A percentile compares a stretch with the other conserved stretches of the same genome.
phyloP scores from a whole-genome alignment of 2,797 vertebrate species.

The Scolopax rusticola region DNA sequence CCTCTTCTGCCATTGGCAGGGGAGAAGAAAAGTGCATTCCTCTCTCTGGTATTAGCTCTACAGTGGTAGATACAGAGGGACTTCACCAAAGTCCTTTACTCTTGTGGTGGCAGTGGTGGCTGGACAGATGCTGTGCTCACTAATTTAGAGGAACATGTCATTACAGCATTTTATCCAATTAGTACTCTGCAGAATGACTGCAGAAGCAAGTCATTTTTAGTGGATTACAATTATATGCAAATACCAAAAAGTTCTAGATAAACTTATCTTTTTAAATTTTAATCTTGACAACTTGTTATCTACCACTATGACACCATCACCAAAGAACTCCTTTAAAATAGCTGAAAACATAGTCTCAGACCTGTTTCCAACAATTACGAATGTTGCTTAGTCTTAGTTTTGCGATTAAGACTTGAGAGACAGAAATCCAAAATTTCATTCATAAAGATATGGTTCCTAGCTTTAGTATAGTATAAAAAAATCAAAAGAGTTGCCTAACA shows the following conservation, averaged over 20 bases:
- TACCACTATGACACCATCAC: neutral
- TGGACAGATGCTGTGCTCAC: neutral
- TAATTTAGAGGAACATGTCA: neutral
- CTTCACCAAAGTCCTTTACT: neutral
- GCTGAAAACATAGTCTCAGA: neutral
- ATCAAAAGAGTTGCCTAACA: neutral
- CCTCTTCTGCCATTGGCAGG: neutral
- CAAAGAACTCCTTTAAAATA: neutral
- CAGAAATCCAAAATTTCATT: neutral
- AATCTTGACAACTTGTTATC: neutral
- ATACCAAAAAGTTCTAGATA: neutral
- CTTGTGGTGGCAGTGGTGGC: neutral
- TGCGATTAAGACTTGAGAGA: neutral
- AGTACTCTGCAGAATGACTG: neutral
- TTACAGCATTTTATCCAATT: neutral
- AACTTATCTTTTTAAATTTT: neutral
- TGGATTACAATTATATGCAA: neutral
- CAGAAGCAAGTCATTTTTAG: neutral
- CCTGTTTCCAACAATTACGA: neutral
- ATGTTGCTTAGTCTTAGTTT: neutral
- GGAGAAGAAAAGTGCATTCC: neutral
- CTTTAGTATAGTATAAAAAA: neutral
- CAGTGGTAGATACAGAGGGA: rapidly evolving
- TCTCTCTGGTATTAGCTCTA: neutral
- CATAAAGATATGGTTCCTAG: neutral